A percentile compares a stretch with the other conserved stretches of the same genome.
Evolutionary conservation across 2,797 vertebrate species (phyloP).

Genomic region (Aphelocoma californica): DNA sequence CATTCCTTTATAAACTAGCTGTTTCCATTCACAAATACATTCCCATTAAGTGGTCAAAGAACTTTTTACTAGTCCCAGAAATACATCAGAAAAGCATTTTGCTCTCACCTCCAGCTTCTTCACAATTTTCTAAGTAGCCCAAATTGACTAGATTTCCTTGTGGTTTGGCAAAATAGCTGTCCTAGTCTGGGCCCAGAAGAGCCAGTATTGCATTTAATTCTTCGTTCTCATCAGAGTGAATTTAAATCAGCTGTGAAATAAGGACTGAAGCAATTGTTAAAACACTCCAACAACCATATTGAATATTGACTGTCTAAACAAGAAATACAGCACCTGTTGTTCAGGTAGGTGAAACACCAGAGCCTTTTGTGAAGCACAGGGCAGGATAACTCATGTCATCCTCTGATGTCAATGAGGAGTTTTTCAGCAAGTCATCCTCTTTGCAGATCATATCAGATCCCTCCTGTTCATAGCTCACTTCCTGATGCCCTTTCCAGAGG

Average conservation of each 20-base stretch:
- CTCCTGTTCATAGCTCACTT: background rate
- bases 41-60: background rate
- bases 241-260: background rate
- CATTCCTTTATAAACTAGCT: background rate
- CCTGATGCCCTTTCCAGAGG: background rate
- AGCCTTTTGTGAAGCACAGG: background rate
- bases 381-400: background rate
- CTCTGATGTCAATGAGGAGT: rapidly evolving
- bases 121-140: background rate
- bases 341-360: background rate
- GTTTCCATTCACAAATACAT: background rate
- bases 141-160: background rate
- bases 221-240: background rate
- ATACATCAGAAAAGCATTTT: background rate
- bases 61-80: background rate
- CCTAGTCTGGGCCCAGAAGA: background rate
- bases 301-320: background rate
- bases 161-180: background rate
- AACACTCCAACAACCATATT: background rate
- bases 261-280: background rate
- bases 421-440: background rate
- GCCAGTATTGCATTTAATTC: background rate
- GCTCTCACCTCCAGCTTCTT: background rate
- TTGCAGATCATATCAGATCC: background rate
- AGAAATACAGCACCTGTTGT: background rate